phyloP scores from a whole-genome alignment of 2,888 invertebrate genomes.

The Cabera pusaria region DNA sequence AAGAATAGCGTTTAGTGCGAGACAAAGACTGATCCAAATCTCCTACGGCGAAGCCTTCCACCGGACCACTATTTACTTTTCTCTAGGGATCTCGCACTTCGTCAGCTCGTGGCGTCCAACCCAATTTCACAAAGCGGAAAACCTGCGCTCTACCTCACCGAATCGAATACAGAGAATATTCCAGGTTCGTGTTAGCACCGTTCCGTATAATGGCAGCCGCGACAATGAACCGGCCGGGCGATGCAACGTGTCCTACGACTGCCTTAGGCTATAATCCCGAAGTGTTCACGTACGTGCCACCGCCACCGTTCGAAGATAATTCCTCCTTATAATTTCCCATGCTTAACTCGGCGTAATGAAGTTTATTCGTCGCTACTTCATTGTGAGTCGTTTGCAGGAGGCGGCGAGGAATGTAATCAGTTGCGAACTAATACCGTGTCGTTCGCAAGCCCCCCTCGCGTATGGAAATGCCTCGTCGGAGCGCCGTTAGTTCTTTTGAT shows the following conservation, averaged over 20 bases:
- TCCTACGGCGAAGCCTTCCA: slow-evolving; percentile 62
- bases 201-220: slow-evolving; percentile 47
- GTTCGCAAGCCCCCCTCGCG: slow-evolving; percentile 71
- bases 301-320: slow-evolving; percentile 74
- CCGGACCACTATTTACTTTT: slow-evolving; percentile 75
- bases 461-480: slow-evolving; percentile 79
- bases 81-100: slow-evolving; percentile 61
- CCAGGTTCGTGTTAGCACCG: slow-evolving; percentile 48
- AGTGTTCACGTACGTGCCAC: slow-evolving; percentile 67
- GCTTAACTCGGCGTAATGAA: slow-evolving; percentile 79
- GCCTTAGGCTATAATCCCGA: slow-evolving; percentile 65
- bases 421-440: slow-evolving; percentile 80
- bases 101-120: slow-evolving; percentile 56
- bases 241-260: slow-evolving; percentile 60
- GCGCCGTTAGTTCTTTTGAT: slow-evolving; percentile 81
- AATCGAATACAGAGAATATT: slow-evolving; percentile 49
- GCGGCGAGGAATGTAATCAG: slow-evolving; percentile 79
- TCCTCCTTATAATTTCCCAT: slow-evolving; percentile 80
- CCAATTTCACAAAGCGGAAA: slow-evolving; percentile 59
- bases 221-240: slow-evolving; percentile 48
- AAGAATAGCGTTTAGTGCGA: slow-evolving; percentile 76
- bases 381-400: slow-evolving; percentile 73
- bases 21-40: slow-evolving; percentile 79
- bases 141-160: slow-evolving; percentile 42
- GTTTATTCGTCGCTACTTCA: slow-evolving; percentile 81